phyloP scores from a whole-genome alignment of 2,797 vertebrate species.

The Silurus aristotelis region DNA sequence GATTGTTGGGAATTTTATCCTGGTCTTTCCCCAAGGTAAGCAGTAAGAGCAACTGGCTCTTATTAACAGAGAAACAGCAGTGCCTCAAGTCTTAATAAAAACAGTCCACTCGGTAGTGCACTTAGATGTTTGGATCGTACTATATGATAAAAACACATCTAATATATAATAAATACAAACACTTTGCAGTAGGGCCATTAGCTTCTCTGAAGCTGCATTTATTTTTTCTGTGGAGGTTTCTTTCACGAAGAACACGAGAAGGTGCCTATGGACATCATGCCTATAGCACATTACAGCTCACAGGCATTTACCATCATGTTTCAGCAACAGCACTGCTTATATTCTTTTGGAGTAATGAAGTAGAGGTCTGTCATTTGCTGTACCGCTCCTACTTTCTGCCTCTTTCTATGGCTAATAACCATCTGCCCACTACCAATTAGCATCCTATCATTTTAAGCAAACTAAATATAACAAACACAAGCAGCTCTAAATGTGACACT shows the following conservation, averaged over 20 bases:
- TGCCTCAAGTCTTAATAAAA: constrained; percentile 16
- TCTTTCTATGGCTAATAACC: constrained; percentile 26
- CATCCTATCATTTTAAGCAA: constrained; percentile 31
- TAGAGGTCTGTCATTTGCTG: constrained; percentile 38
- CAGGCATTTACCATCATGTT: constrained; percentile 13
- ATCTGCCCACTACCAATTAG: constrained; percentile 41
- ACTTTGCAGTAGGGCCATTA: neutral
- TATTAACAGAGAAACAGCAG: neutral
- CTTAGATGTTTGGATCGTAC: neutral
- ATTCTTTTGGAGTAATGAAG: constrained; percentile 25
- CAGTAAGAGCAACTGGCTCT: neutral
- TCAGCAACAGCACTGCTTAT: neutral
- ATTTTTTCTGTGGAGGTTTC: neutral
- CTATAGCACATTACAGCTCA: neutral
- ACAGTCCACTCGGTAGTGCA: neutral
- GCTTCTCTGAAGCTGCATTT: neutral
- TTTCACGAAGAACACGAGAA: neutral
- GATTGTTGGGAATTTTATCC: neutral
- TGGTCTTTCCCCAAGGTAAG: neutral
- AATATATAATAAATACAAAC: neutral
- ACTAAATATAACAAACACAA: constrained; percentile 49
- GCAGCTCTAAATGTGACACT: constrained; percentile 15
- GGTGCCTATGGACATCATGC: constrained; percentile 4
- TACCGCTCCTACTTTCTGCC: constrained; percentile 1
- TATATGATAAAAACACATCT: neutral